Conservation (phyloP, 2,113 vertebrate species). For the Channa maculata region DNA sequence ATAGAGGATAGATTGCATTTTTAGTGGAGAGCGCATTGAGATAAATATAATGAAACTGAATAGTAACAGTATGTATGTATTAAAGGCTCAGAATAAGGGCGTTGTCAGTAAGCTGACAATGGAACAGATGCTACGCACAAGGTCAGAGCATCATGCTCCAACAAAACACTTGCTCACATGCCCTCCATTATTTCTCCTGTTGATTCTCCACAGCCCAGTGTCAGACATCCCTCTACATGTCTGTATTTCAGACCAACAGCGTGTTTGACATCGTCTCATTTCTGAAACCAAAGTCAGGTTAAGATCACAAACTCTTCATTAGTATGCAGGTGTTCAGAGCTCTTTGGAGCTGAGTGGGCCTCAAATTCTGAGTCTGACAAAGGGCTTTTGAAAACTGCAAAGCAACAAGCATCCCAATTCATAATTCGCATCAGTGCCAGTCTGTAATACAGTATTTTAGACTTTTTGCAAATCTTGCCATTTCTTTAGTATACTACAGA, state of each 20-base stretch:
- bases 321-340: slow-evolving; percentile 60
- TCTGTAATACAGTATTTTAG: not conserved
- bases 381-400: slow-evolving; percentile 40
- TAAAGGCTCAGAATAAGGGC: not conserved
- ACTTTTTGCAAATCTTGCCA: slow-evolving; percentile 1
- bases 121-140: not conserved
- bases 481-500: not conserved
- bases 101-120: not conserved
- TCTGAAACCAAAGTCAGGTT: slow-evolving; percentile 60
- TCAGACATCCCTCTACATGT: slow-evolving; percentile 32
- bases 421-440: slow-evolving; percentile 24
- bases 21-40: slow-evolving; percentile 19
- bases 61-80: not conserved
- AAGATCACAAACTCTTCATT: slow-evolving; percentile 62
- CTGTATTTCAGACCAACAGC: slow-evolving; percentile 32
- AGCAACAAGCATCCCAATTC: slow-evolving; percentile 28
- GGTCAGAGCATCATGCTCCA: not conserved
- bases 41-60: slow-evolving; percentile 17
- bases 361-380: slow-evolving; percentile 38
- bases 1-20: slow-evolving; percentile 15
- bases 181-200: slow-evolving; percentile 30
- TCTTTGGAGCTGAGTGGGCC: slow-evolving; percentile 50
- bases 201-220: slow-evolving; percentile 25
- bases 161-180: slow-evolving; percentile 9
- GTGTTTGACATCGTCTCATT: slow-evolving; percentile 55